These are phyloP conservation scores for Agrilus mali DNA, from an alignment of 2,888 invertebrate genomes.

Conservation along the genomic window DNA sequence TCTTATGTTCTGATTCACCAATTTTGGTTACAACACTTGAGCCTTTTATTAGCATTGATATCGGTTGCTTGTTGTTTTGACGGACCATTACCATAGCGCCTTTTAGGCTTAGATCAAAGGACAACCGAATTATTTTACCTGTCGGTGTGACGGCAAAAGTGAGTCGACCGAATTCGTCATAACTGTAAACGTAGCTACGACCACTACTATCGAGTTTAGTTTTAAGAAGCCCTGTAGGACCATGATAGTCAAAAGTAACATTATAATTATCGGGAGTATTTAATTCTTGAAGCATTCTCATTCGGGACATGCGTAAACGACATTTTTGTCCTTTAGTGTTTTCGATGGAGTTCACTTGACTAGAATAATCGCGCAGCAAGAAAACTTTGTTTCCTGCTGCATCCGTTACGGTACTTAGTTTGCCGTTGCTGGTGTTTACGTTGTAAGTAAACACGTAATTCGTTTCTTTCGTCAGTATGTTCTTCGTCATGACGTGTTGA, in stretches of 20 bases:
- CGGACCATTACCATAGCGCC: slow-evolving; percentile 79
- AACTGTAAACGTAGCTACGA: slow-evolving; percentile 84
- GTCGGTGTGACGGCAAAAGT: slow-evolving; percentile 89
- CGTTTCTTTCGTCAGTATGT: slow-evolving; percentile 89
- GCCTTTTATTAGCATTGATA: slow-evolving; percentile 78
- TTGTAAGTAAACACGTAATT: slow-evolving; percentile 92
- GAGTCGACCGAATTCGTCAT: slow-evolving; percentile 87
- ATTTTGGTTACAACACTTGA: slow-evolving; percentile 71
- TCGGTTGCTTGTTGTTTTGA: slow-evolving; percentile 70
- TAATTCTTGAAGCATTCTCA: slow-evolving; percentile 81
- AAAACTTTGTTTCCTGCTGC: slow-evolving; percentile 85
- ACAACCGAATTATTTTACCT: slow-evolving; percentile 80
- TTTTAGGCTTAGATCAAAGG: slow-evolving; percentile 81
- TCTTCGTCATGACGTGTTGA: slow-evolving; percentile 86
- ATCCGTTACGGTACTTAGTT: slow-evolving; percentile 85
- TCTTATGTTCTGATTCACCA: slow-evolving; percentile 72
- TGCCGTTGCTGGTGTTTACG: slow-evolving; percentile 92
- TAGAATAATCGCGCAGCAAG: slow-evolving; percentile 68
- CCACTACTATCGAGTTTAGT: slow-evolving; percentile 84
- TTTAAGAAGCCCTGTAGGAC: slow-evolving; percentile 76
- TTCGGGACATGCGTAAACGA: slow-evolving; percentile 78
- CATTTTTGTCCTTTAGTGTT: slow-evolving; percentile 90
- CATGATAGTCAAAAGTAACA: slow-evolving; percentile 87
- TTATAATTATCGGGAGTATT: slow-evolving; percentile 90
- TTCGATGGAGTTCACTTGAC: slow-evolving; percentile 86